Conservation (phyloP, 1,140 invertebrate genomes). For the Drosophila orena region DNA sequence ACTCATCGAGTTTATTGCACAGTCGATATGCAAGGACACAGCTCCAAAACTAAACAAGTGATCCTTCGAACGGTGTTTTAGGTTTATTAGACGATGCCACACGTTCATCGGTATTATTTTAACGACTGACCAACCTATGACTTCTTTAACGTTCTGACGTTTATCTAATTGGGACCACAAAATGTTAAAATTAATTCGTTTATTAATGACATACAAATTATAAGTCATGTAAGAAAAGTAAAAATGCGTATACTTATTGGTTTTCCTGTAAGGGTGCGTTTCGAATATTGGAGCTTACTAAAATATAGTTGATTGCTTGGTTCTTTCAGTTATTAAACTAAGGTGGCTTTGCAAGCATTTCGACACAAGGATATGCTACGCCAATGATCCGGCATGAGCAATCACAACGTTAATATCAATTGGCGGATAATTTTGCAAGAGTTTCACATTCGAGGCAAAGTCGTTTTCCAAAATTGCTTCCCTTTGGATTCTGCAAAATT, state of each 20-base stretch:
- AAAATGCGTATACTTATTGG: constrained; percentile 19
- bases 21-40: constrained; percentile 81
- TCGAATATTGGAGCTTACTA: constrained; percentile 22
- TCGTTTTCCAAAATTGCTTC: constrained; percentile 93
- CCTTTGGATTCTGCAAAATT: constrained; percentile 88
- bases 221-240: constrained; percentile 55
- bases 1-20: constrained; percentile 90
- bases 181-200: constrained; percentile 60
- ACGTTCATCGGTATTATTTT: constrained; percentile 34
- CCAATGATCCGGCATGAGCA: constrained; percentile 66
- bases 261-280: constrained; percentile 29
- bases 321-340: constrained; percentile 10
- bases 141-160: constrained; percentile 17
- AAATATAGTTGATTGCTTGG: constrained; percentile 58
- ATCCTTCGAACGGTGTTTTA: constrained; percentile 7
- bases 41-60: constrained; percentile 71
- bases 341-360: constrained; percentile 20
- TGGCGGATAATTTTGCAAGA: constrained; percentile 94
- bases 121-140: constrained; percentile 16
- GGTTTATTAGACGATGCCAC: constrained; percentile 16
- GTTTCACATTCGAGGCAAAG: constrained; percentile 96
- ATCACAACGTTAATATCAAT: constrained; percentile 88
- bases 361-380: constrained; percentile 51
- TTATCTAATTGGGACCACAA: constrained; percentile 22
- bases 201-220: constrained; percentile 65